Evolutionary conservation across 2,888 invertebrate species (phyloP), one percentile per base, ranked within the genome.

Genomic region (Polyommatus iphigenia): DNA sequence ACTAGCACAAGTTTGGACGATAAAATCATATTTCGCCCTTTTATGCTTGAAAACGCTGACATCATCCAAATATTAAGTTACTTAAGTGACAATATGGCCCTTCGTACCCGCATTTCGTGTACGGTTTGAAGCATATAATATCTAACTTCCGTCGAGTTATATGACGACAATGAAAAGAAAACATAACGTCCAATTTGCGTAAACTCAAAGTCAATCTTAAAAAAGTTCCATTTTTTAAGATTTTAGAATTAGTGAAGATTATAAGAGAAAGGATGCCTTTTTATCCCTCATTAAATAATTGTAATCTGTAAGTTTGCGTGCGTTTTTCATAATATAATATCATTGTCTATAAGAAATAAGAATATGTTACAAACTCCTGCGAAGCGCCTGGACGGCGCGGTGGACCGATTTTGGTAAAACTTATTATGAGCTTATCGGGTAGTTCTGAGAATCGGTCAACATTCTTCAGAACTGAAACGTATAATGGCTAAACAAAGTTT

Each of bases 71-170:
- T 67, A 67, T 67, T 67, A 67, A 32, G 29, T 67, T 67, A 67
- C 67, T 67, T 15, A 62, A 67, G 67, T 67, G 29, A 67, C 67
- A 32, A 72, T 10, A 41, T 41, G 72, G 20, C 72, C 72, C 72
- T 41, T 10, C 41, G 20, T 72, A 41, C 72, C 72, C 72, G 72
- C 72, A 72, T 72, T 72, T 67, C 67, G n/a, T 72, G 32, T 36
- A 71, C 36, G 32, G 36, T 72, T 72, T 72, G 72, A 8, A 41
- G 72, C 36, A 72, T 71, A 71, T 41, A 41, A 72, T 72, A 41
- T 72, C 41, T 67, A 67, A 72, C 72, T 72, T 72, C 72, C 72
- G n/a, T 20, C 41, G 36, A 4, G 41, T 41, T 41, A 72, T 72
- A 72, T 20, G 71, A 41, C 41, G 32, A 36, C 71, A 72, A 36